Conservation (phyloP, 2,113 vertebrate species). For the Macrotis lagotis region DNA sequence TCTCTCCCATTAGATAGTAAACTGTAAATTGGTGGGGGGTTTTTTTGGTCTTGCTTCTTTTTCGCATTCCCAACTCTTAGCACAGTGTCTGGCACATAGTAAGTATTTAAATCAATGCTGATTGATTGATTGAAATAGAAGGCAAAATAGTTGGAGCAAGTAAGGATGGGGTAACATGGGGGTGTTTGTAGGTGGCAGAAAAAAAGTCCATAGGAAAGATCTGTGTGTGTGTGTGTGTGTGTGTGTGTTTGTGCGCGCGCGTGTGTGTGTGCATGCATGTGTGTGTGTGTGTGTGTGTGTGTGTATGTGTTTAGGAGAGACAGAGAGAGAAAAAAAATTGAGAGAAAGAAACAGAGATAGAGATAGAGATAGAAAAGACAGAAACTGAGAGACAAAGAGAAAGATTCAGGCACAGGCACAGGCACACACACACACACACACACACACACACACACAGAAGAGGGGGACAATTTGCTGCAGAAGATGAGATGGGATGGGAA, state of each 20-base stretch:
- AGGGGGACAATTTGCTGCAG: neutral
- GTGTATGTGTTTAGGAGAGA: no score
- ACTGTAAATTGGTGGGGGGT: rapidly evolving
- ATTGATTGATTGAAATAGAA: neutral
- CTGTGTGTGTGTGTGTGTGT: neutral
- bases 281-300: no score
- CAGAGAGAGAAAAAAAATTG: neutral
- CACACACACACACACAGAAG: no score
- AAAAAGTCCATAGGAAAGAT: neutral
- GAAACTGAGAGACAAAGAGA: no score
- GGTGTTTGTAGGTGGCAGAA: neutral
- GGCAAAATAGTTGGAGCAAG: neutral
- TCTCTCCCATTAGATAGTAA: neutral
- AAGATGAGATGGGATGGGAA: neutral
- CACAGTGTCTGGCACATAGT: neutral
- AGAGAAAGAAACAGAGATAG: no score
- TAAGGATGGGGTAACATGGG: neutral
- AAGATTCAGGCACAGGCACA: no score
- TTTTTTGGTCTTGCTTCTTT: neutral
- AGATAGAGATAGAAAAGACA: neutral
- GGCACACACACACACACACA: no score
- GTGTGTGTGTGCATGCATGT: no score
- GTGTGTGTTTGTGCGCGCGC: no score
- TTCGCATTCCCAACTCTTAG: neutral
- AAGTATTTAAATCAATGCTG: neutral